phyloP scores from a whole-genome alignment of 2,888 invertebrate species.

The Hoplodrina blanda region DNA sequence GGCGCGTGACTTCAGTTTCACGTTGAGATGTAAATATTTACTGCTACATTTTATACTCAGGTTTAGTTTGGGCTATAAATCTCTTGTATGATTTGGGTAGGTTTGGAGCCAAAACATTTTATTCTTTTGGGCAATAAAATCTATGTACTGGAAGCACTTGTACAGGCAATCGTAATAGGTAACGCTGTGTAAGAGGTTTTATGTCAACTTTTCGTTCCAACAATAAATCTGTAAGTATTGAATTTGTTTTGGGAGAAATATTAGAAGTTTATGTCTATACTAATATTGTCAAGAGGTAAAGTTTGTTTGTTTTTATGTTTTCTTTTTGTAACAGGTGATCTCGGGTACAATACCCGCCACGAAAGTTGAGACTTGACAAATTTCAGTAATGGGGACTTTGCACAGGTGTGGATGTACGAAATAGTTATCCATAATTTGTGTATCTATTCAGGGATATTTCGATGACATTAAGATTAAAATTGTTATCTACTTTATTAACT shows the following conservation, averaged over 20 bases:
- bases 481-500: no score
- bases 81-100: slow-evolving; percentile 57
- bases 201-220: slow-evolving; percentile 12
- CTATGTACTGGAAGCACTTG: slow-evolving; percentile 44
- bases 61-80: slow-evolving; percentile 65
- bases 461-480: no score
- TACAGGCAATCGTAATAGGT: slow-evolving; percentile 25
- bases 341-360: no score
- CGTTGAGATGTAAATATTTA: slow-evolving; percentile 81
- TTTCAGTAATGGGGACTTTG: no score
- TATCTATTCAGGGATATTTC: no score
- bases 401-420: no score
- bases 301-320: no score
- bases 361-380: no score
- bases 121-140: slow-evolving; percentile 34
- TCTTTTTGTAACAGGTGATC: no score
- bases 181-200: slow-evolving; percentile 34
- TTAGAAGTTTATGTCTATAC: neutral
- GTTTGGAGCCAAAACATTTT: slow-evolving; percentile 45
- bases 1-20: slow-evolving; percentile 78
- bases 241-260: slow-evolving; percentile 9
- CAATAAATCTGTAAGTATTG: slow-evolving; percentile 31
- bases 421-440: no score
- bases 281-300: no score
- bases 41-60: slow-evolving; percentile 75